Conservation (phyloP, 2,797 vertebrate genomes). For the Sebastes jordani region DNA sequence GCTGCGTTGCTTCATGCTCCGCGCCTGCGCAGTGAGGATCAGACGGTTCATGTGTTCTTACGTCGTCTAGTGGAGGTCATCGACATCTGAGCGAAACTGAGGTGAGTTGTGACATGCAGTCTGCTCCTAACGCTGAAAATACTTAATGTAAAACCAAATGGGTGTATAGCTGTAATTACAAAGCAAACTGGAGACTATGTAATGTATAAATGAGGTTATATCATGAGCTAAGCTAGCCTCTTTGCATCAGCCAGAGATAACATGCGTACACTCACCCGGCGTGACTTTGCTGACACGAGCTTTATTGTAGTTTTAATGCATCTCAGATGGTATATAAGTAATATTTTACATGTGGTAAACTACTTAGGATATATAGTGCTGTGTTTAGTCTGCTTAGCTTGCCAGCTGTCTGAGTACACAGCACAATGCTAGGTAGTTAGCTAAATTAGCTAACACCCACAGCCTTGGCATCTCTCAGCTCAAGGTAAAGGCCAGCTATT, state of each 20-base stretch:
- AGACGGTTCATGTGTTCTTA: constrained; percentile 64
- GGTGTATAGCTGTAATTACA: fast-evolving
- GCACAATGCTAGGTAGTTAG: constrained; percentile 14
- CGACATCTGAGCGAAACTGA: constrained; percentile 29
- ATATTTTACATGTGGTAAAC: fast-evolving
- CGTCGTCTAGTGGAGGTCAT: constrained; percentile 83
- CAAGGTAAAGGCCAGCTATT: constrained; percentile 50
- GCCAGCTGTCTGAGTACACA: not conserved
- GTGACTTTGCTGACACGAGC: not conserved
- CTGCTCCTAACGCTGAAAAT: not conserved
- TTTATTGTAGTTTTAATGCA: not conserved
- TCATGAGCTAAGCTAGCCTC: fast-evolving
- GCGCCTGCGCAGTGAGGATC: constrained; percentile 67
- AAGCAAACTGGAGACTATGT: fast-evolving
- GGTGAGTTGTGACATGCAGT: constrained; percentile 61
- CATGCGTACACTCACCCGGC: constrained; percentile 26
- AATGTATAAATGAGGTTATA: not conserved
- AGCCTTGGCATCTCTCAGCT: constrained; percentile 40
- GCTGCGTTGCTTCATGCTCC: not conserved
- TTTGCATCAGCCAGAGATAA: constrained; percentile 7
- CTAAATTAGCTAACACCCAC: constrained; percentile 43
- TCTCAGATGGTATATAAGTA: fast-evolving
- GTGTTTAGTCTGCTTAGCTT: not conserved
- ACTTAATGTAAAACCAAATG: fast-evolving
- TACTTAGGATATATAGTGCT: fast-evolving